Evolutionary conservation across 2,113 vertebrate species (phyloP), one percentile per base, ranked within the genome.

Genomic region (Leucopsar rothschildi): DNA sequence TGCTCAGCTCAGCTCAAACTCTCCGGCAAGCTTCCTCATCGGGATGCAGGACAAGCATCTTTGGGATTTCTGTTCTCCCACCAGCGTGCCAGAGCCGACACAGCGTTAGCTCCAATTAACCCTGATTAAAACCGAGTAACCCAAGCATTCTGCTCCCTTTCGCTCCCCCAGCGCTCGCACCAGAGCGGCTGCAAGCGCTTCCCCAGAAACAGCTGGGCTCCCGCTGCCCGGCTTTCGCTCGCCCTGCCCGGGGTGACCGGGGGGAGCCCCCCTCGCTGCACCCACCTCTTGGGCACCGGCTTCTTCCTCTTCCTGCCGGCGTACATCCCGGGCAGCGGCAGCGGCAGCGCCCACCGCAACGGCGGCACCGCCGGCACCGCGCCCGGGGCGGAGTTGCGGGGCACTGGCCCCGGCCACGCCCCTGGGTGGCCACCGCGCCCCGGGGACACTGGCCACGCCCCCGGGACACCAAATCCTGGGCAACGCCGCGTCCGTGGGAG

Each of bases 221-320:
- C 12, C 27, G 2, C 37, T 29, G 64, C 39, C 25, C 10, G 2
- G 16, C 14, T 40, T 49, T 25, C 53, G 13, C 8, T 17, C 20
- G 15, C 22, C 49, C 5, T 39, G 12, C 57, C 42, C 15, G 5
- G 25, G 19, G 25, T 12, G 40, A 4, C 52, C 19, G 7, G 25
- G 44, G 4, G 5, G 12, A 49, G 37, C 10, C 35, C 22, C 20
- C 29, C 17, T 28, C 21, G 7, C 29, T 15, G 47, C 73, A 70
- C 94, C 33, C 68, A 95, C 95, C 96, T 92, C 69, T 61, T 96
- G 22, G 86, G 93, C 79, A 94, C 72, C 37, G 93, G 94, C 83
- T 93, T 97, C 60, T 94, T 97, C 56, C 96, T 93, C 73, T 79
- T 96, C 80, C 88, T 94, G 47, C 73, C 44, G 1, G 82, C 79